phyloP scores from a whole-genome alignment of 2,888 invertebrate species.

The Cantharis flavilabris region DNA sequence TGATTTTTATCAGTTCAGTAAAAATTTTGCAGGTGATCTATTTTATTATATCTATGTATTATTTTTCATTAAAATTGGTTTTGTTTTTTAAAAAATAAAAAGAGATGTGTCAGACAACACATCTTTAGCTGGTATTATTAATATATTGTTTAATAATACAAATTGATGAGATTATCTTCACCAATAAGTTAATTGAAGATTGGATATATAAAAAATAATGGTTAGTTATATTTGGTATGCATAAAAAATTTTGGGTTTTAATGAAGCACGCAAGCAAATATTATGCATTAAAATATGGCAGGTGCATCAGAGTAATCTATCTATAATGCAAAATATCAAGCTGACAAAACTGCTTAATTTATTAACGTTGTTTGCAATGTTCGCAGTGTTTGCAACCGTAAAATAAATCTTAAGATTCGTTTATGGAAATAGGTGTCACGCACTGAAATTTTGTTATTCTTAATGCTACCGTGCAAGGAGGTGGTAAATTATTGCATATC shows the following conservation, averaged over 20 bases:
- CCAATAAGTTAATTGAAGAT: constrained; percentile 1
- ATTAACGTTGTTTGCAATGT: constrained; percentile 5
- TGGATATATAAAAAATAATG: neutral
- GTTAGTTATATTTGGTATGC: neutral
- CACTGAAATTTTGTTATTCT: constrained; percentile 4
- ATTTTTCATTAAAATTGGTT: neutral
- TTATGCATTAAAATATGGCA: constrained; percentile 18
- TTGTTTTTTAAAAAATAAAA: neutral
- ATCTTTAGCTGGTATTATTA: neutral
- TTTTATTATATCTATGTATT: neutral
- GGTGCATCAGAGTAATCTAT: constrained; percentile 11
- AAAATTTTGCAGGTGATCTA: neutral
- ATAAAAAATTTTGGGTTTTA: neutral
- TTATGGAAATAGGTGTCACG: constrained; percentile 5
- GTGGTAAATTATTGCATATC: neutral
- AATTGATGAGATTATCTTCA: neutral
- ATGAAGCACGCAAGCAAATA: constrained; percentile 8
- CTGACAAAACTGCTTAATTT: constrained; percentile 3
- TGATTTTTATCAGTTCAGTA: neutral
- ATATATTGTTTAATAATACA: neutral
- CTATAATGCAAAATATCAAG: constrained; percentile 10
- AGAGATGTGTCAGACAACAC: neutral
- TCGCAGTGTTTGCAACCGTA: constrained; percentile 12
- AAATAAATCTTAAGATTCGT: constrained; percentile 19
- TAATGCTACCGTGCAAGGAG: constrained; percentile 1